Percentiles rank a stretch among this genome's conserved stretches.
Conservation (phyloP, 2,797 vertebrate genomes). For the Spinus olivaceus region DNA sequence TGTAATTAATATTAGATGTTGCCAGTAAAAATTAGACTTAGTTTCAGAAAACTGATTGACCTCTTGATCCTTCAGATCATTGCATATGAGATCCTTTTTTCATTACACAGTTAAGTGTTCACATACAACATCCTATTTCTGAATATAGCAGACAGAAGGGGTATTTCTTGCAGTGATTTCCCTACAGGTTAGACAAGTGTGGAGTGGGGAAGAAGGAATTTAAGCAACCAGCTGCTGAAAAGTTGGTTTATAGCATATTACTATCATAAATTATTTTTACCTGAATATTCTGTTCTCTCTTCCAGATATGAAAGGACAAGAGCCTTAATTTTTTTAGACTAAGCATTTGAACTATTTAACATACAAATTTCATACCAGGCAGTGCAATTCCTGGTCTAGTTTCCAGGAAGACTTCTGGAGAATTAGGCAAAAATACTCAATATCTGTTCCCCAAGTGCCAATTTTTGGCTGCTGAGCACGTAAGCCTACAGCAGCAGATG, state of each 20-base stretch:
- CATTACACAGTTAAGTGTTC: slow-evolving; percentile 25
- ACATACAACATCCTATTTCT: slow-evolving; percentile 1
- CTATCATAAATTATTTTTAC: slow-evolving; percentile 50
- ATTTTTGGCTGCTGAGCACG: background rate
- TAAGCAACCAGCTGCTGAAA: slow-evolving; percentile 36
- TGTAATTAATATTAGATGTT: slow-evolving; percentile 67
- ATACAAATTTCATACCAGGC: background rate
- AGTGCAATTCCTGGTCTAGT: background rate
- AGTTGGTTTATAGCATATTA: slow-evolving; percentile 38
- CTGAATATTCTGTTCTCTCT: background rate
- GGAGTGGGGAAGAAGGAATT: background rate
- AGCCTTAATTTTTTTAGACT: background rate
- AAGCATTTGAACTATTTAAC: background rate
- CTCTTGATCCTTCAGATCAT: slow-evolving; percentile 42
- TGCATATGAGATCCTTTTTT: slow-evolving; percentile 32
- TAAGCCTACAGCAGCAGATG: background rate
- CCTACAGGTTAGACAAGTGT: slow-evolving; percentile 43
- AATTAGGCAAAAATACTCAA: background rate
- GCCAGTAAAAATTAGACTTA: slow-evolving; percentile 54
- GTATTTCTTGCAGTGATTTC: slow-evolving; percentile 29
- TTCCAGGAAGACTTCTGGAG: background rate
- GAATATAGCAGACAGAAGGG: slow-evolving; percentile 14
- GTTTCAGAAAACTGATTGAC: slow-evolving; percentile 49
- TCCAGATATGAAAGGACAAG: background rate
- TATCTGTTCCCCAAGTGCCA: background rate